Percentiles rank a stretch among this genome's conserved stretches.
phyloP scores from a whole-genome alignment of 1,140 invertebrate genomes.

The Matsumurasca onukii region DNA sequence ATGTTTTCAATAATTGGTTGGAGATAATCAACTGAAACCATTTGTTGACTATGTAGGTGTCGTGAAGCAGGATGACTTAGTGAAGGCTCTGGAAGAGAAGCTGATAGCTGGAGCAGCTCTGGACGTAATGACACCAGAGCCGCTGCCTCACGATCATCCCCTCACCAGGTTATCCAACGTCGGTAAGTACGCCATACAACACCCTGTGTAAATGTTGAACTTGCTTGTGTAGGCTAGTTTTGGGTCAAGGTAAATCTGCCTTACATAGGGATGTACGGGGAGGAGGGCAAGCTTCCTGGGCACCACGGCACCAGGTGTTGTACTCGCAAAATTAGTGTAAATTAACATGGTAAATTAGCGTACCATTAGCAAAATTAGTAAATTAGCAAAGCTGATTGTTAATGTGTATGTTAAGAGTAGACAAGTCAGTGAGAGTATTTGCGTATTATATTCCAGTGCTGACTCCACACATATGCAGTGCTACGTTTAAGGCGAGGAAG shows the following conservation, averaged over 20 bases:
- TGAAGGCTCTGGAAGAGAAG: conserved; percentile 67
- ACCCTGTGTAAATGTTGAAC: not conserved
- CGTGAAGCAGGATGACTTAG: conserved; percentile 73
- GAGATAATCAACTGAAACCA: not conserved
- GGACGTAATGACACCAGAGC: conserved; percentile 90
- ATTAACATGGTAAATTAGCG: not conserved
- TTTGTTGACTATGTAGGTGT: conserved; percentile 49
- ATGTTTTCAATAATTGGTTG: not conserved
- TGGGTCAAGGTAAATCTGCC: not conserved
- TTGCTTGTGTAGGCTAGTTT: not conserved
- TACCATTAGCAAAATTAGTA: not conserved
- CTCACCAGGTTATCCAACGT: conserved; percentile 77
- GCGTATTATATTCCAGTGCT: conserved; percentile 27
- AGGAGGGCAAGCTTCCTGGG: too few species aligned
- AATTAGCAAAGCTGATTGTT: not conserved
- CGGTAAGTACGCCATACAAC: conserved; percentile 52
- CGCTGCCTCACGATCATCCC: conserved; percentile 72
- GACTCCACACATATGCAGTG: conserved; percentile 82
- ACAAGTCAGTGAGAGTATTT: not conserved
- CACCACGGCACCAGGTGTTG: too few species aligned
- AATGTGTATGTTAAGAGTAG: not conserved
- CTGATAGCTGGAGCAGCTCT: conserved; percentile 82
- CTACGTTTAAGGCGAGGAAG: conserved; percentile 73
- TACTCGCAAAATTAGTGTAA: not conserved
- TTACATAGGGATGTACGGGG: not conserved